Base-by-base conservation (phyloP, 1,140 invertebrate species). In the Thrips palmi region DNA sequence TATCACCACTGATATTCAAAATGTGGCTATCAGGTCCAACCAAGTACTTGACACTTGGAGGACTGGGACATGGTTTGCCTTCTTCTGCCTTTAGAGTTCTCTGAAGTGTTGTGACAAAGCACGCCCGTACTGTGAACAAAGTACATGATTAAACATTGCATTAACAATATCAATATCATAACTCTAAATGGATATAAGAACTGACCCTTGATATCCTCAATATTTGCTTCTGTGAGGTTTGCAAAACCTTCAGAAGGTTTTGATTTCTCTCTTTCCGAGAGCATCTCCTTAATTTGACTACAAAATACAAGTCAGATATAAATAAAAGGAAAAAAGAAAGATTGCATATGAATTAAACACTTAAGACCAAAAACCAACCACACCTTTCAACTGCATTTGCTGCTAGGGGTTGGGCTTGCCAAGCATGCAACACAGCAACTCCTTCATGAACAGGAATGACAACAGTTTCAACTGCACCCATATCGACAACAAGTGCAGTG, bases 381-480 rank as follows among this genome's bases (percentile, higher is more conserved):
- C 54, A 74, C 70, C 59, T 59, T 33, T 86, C 74, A 27, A 86
- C 62, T 20, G 68, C 59, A 49, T 67, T 57, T 21, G 69, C 70
- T 11, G 67, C 86, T 8, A 86, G 55, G 21, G 80, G 74, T 33
- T 82, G 62, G 34, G 76, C 72, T 53, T 85, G 75, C 65, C 77
- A 79, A 2, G 79, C 73, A 50, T 76, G 72, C 10, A 92, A 52
- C 21, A 89, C 61, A 8, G 83, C 77, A 30, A 87, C 71, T n/a
- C 82, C 80, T 56, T 83, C 74, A 54, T 73, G 85, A 30, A 92
- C 67, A 10, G 87, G 87, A 49, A 91, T 71, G 6, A 84, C 59
- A 29, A 72, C 65, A 11, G 80, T 72, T 61, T 92, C 86, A 38
- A 67, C 64, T 50, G 83, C 82, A n/a, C 87, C 87, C 15, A 87